Evolutionary conservation across 2,797 vertebrate genomes (phyloP).

Genomic region (Notolabrus celidotus): DNA sequence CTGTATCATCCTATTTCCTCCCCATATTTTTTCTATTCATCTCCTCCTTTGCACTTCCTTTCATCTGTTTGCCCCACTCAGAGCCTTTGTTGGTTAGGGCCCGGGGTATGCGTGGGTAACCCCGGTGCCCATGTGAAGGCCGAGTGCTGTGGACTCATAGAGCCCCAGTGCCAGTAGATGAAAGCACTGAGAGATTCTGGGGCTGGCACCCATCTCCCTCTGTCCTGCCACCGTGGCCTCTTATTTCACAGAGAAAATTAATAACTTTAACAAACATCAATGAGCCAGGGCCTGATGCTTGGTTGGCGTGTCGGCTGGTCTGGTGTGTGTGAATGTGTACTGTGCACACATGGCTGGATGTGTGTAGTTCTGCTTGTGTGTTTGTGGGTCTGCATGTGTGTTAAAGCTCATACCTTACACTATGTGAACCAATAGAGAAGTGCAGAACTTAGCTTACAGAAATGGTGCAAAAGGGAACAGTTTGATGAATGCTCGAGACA

Average conservation of each 20-base stretch:
- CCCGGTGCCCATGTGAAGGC: conserved; percentile 80
- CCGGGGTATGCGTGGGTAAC: conserved; percentile 82
- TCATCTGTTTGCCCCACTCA: conserved; percentile 64
- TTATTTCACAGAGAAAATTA: conserved; percentile 88
- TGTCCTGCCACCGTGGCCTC: conserved; percentile 83
- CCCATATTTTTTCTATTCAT: conserved; percentile 48
- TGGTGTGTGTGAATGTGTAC: conserved; percentile 50
- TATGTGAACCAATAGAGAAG: conserved; percentile 29
- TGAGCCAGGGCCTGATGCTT: conserved; percentile 71
- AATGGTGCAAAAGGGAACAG: conserved; percentile 31
- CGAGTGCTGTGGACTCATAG: conserved; percentile 72
- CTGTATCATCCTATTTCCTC: conserved; percentile 58
- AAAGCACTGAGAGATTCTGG: conserved; percentile 77
- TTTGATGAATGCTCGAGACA: conserved; percentile 54
- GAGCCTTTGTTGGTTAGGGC: conserved; percentile 83
- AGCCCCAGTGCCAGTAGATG: conserved; percentile 82
- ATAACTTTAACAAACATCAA: conserved; percentile 88
- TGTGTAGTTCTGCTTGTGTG: conserved; percentile 40
- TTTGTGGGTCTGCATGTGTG: conserved; percentile 38
- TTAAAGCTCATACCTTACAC: conserved; percentile 51
- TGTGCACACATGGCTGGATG: conserved; percentile 33
- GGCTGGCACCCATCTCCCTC: conserved; percentile 84
- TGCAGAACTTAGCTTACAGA: conserved; percentile 35
- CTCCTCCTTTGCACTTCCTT: conserved; percentile 58
- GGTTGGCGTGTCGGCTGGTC: conserved; percentile 72